Base-by-base conservation (phyloP, 1,140 invertebrate genomes). In the Drosophila nasuta region DNA sequence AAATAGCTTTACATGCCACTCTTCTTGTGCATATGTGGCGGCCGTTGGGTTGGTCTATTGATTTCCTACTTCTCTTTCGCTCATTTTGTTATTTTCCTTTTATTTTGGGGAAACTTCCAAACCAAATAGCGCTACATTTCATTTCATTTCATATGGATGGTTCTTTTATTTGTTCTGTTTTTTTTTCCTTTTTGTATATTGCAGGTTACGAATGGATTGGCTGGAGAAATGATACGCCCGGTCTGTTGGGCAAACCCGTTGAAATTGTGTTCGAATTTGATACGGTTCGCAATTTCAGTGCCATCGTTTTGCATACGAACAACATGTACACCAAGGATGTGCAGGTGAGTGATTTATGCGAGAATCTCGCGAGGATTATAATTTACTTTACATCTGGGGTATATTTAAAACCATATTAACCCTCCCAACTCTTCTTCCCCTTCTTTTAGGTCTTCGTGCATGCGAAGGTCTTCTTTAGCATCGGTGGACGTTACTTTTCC, bases 191-290 rank as follows among this genome's bases (percentile, higher is more conserved):
- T 33, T 33, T 5, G 1, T 38, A 11, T 58, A 91, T 94, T 92
- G 58, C 93, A 94, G 97, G 96, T 69, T 96, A 96, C 74, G 95
- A 97, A 77, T 98, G 97, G 97, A 95, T 98, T 43, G 97, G 97
- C 35, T 98, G 97, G 97, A 95, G 94, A 66, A 96, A 96, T 92
- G 95, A 96, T 59, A 93, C 94, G 25, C 93, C 92, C 68, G 93
- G 93, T 5, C 93, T 92, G 48, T 43, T 94, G 57, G 95, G 94
- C 35, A 94, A 94, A 76, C 94, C 94, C 15, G 91, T 96, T 5
- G 95, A 96, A 92, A 94, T 97, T 60, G 92, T 95, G n/a, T 97
- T 98, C 91, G 95, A 97, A 91, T 98, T 98, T 92, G 95, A 96
- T 74, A 93, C 94, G 35, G 93, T 95, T 6, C 93, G 96, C 49